Conservation (phyloP, 2,113 vertebrate species). For the Eudyptes chrysolophus region DNA sequence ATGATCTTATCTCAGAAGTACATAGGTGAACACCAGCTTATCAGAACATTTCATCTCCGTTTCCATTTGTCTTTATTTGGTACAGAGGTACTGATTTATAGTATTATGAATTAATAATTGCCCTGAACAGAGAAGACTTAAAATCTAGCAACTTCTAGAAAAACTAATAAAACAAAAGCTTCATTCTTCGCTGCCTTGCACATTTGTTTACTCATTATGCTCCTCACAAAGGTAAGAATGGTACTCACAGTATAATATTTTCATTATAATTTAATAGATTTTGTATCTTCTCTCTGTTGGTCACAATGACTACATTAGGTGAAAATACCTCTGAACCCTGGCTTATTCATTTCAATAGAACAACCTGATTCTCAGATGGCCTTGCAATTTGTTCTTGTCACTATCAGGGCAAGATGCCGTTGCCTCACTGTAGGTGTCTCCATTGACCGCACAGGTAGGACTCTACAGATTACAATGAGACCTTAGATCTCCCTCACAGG, state of each 20-base stretch:
- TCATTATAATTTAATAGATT: neutral
- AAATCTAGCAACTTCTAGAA: neutral
- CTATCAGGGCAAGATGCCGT: neutral
- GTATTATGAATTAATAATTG: neutral
- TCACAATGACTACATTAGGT: neutral
- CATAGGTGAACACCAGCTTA: neutral
- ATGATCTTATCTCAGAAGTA: neutral
- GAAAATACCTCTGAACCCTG: neutral
- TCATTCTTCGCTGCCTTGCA: neutral
- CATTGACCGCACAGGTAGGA: neutral
- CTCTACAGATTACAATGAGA: neutral
- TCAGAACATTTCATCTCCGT: neutral
- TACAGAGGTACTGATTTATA: neutral
- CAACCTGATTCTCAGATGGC: neutral
- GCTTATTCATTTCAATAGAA: neutral
- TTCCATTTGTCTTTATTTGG: neutral
- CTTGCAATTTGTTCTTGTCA: neutral
- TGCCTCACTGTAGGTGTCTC: neutral
- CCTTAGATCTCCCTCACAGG: neutral
- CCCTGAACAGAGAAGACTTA: neutral
- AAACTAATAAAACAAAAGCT: neutral
- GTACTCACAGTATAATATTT: neutral
- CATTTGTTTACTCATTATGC: neutral
- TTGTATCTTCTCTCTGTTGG: neutral
- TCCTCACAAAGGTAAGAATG: neutral